Evolutionary conservation across 2,888 invertebrate genomes (phyloP).

Genomic region (Metallyticus violacea): DNA sequence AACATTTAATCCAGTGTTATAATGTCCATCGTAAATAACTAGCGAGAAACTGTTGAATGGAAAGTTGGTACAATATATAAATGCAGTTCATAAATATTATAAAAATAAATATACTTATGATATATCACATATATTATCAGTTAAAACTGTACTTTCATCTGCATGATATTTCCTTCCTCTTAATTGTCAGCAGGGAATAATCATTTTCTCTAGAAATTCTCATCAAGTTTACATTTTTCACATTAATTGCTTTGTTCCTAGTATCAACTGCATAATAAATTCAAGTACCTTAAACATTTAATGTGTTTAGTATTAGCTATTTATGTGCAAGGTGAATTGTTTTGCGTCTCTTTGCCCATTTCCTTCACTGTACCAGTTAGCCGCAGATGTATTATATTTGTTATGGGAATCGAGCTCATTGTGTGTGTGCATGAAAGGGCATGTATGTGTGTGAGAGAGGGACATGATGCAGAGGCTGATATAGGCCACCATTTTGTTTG

Average conservation of each 20-base stretch:
- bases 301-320: constrained; percentile 27
- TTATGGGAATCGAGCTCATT: not conserved
- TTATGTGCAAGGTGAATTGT: constrained; percentile 24
- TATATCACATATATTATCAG: constrained; percentile 33
- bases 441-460: not conserved
- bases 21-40: constrained; percentile 32
- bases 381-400: constrained; percentile 14
- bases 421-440: not conserved
- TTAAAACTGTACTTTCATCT: constrained; percentile 32
- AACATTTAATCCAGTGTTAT: constrained; percentile 28
- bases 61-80: constrained; percentile 31
- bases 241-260: constrained; percentile 26
- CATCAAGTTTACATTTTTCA: constrained; percentile 12
- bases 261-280: constrained; percentile 2
- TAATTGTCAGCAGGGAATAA: constrained; percentile 26
- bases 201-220: constrained; percentile 19
- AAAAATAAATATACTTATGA: constrained; percentile 30
- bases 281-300: constrained; percentile 8
- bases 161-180: constrained; percentile 30
- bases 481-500: constrained; percentile 7
- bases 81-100: constrained; percentile 31
- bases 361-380: not conserved
- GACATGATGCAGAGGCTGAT: not conserved
- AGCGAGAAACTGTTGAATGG: constrained; percentile 29
- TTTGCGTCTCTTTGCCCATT: constrained; percentile 13